Conservation (phyloP, 2,888 invertebrate species). For the Falcaria lacertinaria region DNA sequence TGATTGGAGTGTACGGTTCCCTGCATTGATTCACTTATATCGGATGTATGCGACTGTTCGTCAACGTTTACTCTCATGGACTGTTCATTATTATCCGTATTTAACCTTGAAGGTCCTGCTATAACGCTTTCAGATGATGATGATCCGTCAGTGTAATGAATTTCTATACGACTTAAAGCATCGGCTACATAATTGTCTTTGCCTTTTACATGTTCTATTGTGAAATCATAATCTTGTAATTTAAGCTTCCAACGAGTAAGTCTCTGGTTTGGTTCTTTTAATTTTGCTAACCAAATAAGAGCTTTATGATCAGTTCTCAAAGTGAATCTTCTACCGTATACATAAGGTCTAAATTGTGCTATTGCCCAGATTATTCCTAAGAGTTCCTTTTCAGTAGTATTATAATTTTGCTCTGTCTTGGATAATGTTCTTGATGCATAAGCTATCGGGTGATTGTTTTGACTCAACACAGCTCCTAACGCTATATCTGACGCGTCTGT, state of each 20-base stretch:
- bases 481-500: too few relatives aligned
- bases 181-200: background rate
- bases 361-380: conserved; percentile 1
- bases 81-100: too few relatives aligned
- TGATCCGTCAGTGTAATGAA: background rate
- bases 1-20: background rate
- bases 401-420: conserved; percentile 1
- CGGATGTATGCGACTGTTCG: background rate
- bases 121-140: background rate
- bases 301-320: background rate
- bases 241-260: conserved; percentile 13
- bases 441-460: too few relatives aligned
- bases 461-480: too few relatives aligned
- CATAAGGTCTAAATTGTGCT: conserved; percentile 3
- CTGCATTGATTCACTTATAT: background rate
- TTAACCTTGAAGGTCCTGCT: background rate
- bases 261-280: conserved; percentile 13
- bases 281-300: too few relatives aligned
- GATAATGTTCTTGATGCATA: background rate
- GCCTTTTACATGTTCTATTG: background rate
- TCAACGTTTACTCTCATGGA: too few relatives aligned
- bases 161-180: conserved; percentile 7
- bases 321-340: conserved; percentile 1
- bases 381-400: conserved; percentile 1
- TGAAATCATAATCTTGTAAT: conserved; percentile 13